Percentiles rank a stretch among this genome's conserved stretches.
Conservation (phyloP, 2,888 invertebrate genomes). For the Epistrophe eligans region DNA sequence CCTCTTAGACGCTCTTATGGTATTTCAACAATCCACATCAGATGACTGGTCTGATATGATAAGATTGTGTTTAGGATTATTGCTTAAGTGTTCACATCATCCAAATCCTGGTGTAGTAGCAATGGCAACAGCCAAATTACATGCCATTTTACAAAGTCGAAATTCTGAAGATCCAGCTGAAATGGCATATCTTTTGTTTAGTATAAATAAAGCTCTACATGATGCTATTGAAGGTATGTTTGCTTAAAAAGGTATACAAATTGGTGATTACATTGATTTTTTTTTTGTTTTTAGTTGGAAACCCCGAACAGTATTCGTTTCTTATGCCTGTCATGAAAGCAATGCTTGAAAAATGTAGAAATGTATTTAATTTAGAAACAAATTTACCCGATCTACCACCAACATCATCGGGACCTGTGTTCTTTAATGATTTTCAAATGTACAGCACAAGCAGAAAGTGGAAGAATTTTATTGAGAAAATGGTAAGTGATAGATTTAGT, state of each 20-base stretch:
- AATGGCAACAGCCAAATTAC: slow-evolving; percentile 86
- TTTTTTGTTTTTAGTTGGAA: slow-evolving; percentile 81
- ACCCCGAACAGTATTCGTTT: slow-evolving; percentile 86
- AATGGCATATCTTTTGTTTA: slow-evolving; percentile 85
- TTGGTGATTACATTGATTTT: too few relatives aligned
- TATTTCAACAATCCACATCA: slow-evolving; percentile 85
- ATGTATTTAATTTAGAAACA: slow-evolving; percentile 81
- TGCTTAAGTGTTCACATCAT: slow-evolving; percentile 84
- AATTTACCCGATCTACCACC: slow-evolving; percentile 85
- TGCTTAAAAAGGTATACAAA: too few relatives aligned
- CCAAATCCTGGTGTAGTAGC: slow-evolving; percentile 85
- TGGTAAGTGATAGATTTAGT: slow-evolving; percentile 82
- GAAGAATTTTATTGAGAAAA: slow-evolving; percentile 85
- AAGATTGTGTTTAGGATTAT: slow-evolving; percentile 84
- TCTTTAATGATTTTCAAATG: slow-evolving; percentile 86
- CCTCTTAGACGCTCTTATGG: slow-evolving; percentile 85
- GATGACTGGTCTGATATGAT: slow-evolving; percentile 86
- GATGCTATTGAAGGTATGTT: slow-evolving; percentile 85
- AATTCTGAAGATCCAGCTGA: slow-evolving; percentile 85
- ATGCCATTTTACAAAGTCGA: slow-evolving; percentile 86
- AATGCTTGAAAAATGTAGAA: slow-evolving; percentile 85
- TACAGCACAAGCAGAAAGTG: slow-evolving; percentile 86
- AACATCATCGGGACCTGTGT: slow-evolving; percentile 85
- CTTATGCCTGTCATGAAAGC: slow-evolving; percentile 87
- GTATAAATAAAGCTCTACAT: slow-evolving; percentile 84